Conservation (phyloP, 2,113 vertebrate species). For the Misgurnus anguillicaudatus region DNA sequence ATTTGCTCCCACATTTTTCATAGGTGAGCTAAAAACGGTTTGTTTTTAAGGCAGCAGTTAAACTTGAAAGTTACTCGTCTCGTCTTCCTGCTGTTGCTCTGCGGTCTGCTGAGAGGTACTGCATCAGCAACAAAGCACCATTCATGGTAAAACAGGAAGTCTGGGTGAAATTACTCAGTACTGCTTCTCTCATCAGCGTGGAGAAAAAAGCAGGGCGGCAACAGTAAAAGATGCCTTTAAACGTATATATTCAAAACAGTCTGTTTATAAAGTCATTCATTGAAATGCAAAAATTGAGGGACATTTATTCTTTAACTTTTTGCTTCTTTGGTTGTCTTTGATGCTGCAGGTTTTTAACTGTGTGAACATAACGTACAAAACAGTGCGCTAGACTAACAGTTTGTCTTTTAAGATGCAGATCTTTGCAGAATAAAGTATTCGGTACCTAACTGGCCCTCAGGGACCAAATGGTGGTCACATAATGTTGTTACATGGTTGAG, state of each 20-base stretch:
- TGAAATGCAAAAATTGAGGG: not conserved
- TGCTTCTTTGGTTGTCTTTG: not conserved
- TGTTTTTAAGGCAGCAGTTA: constrained; percentile 32
- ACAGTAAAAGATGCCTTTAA: not conserved
- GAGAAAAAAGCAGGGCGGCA: constrained; percentile 32
- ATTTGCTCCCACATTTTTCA: constrained; percentile 17
- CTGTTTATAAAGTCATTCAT: not conserved
- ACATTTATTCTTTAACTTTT: not conserved
- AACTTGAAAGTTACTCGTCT: constrained; percentile 20
- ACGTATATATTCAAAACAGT: not conserved
- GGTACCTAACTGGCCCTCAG: constrained; percentile 1
- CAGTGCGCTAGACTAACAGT: too few relatives aligned
- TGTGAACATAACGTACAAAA: not conserved
- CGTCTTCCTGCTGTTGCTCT: constrained; percentile 30
- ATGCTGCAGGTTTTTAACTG: not conserved
- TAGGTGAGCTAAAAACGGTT: constrained; percentile 18
- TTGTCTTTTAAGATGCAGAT: constrained; percentile 8
- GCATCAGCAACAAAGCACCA: constrained; percentile 58
- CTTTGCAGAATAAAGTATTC: not conserved
- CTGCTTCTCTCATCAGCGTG: constrained; percentile 51
- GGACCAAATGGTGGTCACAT: constrained; percentile 5
- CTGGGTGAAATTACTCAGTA: constrained; percentile 49
- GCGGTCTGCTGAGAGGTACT: constrained; percentile 42
- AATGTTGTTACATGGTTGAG: not conserved
- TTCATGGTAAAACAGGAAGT: constrained; percentile 67